These are phyloP conservation scores for Hippocampus abdominalis DNA, from an alignment of 2,113 vertebrate species.

Conservation along the genomic window DNA sequence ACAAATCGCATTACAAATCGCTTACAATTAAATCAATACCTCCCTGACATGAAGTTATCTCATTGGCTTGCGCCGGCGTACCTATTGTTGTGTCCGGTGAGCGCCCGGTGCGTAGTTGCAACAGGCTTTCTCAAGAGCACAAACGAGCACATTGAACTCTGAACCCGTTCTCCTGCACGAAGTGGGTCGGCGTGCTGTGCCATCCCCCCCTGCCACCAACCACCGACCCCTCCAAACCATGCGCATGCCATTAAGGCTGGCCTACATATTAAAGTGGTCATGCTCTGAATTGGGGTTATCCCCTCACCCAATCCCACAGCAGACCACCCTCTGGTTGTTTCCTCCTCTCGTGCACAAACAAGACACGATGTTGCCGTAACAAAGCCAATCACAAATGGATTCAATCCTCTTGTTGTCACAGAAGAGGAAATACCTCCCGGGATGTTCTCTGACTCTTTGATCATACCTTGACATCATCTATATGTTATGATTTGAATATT, in stretches of 20 bases:
- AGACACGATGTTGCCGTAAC: slow-evolving; percentile 36
- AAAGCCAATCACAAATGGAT: slow-evolving; percentile 35
- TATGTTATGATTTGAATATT: background rate
- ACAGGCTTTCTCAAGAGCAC: slow-evolving; percentile 8
- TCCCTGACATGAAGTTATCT: background rate
- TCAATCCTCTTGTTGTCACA: slow-evolving; percentile 27
- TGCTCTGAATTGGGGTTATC: slow-evolving; percentile 53
- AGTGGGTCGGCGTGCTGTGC: slow-evolving; percentile 14
- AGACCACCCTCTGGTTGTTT: slow-evolving; percentile 46
- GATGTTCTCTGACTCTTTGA: slow-evolving; percentile 5
- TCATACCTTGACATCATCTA: slow-evolving; percentile 12
- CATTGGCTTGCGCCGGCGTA: background rate
- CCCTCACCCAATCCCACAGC: slow-evolving; percentile 38
- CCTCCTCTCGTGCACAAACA: slow-evolving; percentile 36
- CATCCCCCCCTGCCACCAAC: slow-evolving; percentile 7
- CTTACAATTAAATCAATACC: too few species aligned
- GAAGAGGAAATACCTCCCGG: slow-evolving; percentile 20
- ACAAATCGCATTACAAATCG: too few species aligned
- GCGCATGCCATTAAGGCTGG: slow-evolving; percentile 47
- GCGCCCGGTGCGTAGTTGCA: slow-evolving; percentile 5
- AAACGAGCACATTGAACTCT: slow-evolving; percentile 10
- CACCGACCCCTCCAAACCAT: slow-evolving; percentile 19
- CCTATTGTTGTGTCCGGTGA: background rate
- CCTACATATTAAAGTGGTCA: slow-evolving; percentile 61
- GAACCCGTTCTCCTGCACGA: slow-evolving; percentile 31